Conservation (phyloP, 2,797 vertebrate genomes). For the Synaphobranchus kaupii region DNA sequence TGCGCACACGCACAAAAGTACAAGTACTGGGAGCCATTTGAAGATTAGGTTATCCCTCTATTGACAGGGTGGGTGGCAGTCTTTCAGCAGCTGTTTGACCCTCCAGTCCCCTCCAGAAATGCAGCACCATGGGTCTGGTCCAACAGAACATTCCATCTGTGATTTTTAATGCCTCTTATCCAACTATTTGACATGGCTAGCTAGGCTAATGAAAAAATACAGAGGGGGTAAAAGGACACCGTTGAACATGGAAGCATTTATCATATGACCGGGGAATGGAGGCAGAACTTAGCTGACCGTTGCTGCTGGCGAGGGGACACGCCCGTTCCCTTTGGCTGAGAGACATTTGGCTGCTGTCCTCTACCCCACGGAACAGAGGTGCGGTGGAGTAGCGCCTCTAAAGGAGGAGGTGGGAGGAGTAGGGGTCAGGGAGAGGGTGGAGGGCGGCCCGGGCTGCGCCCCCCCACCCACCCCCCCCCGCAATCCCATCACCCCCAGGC, state of each 20-base stretch:
- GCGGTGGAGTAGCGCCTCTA: constrained; percentile 33
- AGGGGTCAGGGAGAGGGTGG: constrained; percentile 35
- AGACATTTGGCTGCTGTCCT: constrained; percentile 43
- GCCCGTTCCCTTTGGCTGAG: constrained; percentile 32
- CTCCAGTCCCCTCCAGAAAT: neutral
- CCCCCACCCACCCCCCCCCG: constrained; percentile 55
- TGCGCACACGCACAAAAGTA: too few species aligned
- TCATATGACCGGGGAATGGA: neutral
- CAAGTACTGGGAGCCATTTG: too few species aligned
- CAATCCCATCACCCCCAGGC: constrained; percentile 42
- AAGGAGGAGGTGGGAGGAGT: constrained; percentile 26
- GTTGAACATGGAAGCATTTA: neutral
- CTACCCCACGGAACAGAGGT: constrained; percentile 20
- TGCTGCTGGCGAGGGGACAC: neutral
- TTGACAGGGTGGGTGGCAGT: too few species aligned
- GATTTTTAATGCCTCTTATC: constrained; percentile 21
- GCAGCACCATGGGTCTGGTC: neutral
- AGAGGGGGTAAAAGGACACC: neutral
- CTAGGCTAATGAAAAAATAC: neutral
- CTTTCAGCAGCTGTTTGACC: too few species aligned
- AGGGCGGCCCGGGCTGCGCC: constrained; percentile 39
- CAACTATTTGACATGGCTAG: constrained; percentile 1
- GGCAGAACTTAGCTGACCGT: neutral
- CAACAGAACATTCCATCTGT: neutral
- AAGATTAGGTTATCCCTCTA: too few species aligned